These are phyloP conservation scores for Clistopyga incitator DNA, from an alignment of 2,888 invertebrate genomes.

Conservation along the genomic window DNA sequence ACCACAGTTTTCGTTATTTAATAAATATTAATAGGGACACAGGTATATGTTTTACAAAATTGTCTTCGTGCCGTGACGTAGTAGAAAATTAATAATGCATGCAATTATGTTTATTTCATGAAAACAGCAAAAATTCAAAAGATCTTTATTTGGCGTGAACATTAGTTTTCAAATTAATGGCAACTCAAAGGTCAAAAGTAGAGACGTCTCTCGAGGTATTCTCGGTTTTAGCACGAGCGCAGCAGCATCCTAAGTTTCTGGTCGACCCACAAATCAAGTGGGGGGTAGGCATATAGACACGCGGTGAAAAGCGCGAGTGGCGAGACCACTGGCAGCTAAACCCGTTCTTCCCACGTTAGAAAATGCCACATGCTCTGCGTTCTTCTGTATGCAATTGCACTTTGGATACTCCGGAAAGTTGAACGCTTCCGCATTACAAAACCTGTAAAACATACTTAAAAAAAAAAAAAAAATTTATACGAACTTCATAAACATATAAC, in stretches of 20 bases:
- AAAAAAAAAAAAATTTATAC: neutral
- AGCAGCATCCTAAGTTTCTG: conserved; percentile 23
- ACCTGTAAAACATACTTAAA: neutral
- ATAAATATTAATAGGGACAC: neutral
- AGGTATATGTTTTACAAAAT: neutral
- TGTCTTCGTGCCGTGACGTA: neutral
- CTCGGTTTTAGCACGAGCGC: neutral
- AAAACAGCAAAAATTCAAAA: neutral
- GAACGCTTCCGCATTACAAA: neutral
- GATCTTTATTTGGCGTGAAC: neutral
- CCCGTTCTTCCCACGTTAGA: conserved; percentile 58
- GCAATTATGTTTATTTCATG: neutral
- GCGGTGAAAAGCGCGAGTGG: conserved; percentile 58
- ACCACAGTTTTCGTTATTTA: neutral
- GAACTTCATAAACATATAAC: neutral
- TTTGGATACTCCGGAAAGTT: neutral
- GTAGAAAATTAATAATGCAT: neutral
- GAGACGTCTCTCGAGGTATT: conserved; percentile 1
- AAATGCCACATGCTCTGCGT: conserved; percentile 51
- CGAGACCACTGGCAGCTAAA: conserved; percentile 33
- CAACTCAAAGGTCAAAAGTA: conserved; percentile 2
- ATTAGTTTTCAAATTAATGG: neutral
- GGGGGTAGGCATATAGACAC: conserved; percentile 11
- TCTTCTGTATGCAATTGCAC: neutral
- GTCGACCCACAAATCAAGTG: conserved; percentile 51